Evolutionary conservation across 1,140 invertebrate genomes (phyloP).

Genomic region (Zaprionus capensis): DNA sequence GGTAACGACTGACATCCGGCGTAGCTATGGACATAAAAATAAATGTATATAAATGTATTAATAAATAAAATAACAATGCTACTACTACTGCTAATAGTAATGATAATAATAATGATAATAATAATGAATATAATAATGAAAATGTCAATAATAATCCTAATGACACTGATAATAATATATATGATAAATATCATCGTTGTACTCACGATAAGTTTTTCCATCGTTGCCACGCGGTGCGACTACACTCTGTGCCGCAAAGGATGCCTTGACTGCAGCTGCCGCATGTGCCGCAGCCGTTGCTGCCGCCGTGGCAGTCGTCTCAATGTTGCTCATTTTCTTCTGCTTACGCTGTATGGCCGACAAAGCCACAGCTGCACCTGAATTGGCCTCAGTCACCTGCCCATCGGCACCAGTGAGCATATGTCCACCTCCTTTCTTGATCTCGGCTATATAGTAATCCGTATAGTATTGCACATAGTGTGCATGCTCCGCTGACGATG

Average conservation of each 20-base stretch:
- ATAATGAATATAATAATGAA: too few relatives aligned
- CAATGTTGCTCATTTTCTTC: conserved; percentile 76
- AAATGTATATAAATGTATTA: background rate
- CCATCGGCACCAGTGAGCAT: conserved; percentile 83
- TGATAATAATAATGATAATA: too few relatives aligned
- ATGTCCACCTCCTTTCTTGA: conserved; percentile 86
- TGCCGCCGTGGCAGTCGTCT: conserved; percentile 71
- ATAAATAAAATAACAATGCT: too few relatives aligned
- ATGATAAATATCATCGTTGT: background rate
- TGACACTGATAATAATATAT: too few relatives aligned
- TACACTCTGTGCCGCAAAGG: conserved; percentile 66
- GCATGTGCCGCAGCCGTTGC: conserved; percentile 77
- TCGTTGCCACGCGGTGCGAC: conserved; percentile 86
- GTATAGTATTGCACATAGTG: conserved; percentile 92
- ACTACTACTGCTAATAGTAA: too few relatives aligned
- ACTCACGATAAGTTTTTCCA: conserved; percentile 89
- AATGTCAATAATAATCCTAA: too few relatives aligned
- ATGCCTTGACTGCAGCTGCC: conserved; percentile 66
- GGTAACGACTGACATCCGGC: conserved; percentile 96
- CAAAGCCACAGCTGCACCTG: conserved; percentile 95
- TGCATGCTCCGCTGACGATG: conserved; percentile 89
- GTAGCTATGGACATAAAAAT: conserved; percentile 85
- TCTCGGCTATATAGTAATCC: conserved; percentile 91
- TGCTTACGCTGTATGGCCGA: conserved; percentile 89
- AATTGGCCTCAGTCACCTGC: conserved; percentile 88